A percentile compares a stretch with the other conserved stretches of the same genome.
Conservation (phyloP, 2,113 vertebrate species). For the Chrysemys picta region DNA sequence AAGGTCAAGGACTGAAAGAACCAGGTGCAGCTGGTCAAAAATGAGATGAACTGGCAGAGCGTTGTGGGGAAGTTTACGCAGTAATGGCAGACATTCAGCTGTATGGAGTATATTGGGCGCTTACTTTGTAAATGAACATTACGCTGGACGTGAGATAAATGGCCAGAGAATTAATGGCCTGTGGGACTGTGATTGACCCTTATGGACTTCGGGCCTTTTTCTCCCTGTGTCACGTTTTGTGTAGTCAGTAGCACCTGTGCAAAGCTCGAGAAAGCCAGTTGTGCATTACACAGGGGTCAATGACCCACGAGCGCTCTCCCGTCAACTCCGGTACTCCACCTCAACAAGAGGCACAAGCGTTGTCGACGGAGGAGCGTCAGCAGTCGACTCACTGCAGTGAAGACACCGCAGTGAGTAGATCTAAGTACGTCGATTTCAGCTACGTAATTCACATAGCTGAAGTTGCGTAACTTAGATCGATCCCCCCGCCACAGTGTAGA, state of each 20-base stretch:
- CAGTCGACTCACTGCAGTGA: no score
- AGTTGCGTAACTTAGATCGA: no score
- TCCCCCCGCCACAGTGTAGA: no score
- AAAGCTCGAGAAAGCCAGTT: conserved; percentile 50
- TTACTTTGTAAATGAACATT: rapidly evolving
- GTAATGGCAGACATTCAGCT: not conserved
- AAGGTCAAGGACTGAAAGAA: not conserved
- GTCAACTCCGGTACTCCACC: no score
- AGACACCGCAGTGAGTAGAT: no score
- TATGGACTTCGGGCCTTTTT: conserved; percentile 25
- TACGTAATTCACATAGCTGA: no score
- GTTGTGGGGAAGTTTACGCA: not conserved
- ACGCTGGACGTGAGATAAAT: not conserved
- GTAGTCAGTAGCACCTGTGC: conserved; percentile 34
- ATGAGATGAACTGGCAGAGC: not conserved
- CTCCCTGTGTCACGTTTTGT: not conserved
- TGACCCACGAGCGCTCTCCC: not conserved
- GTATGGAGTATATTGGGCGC: rapidly evolving
- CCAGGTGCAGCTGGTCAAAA: not conserved
- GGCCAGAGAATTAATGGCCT: not conserved
- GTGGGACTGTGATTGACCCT: conserved; percentile 6
- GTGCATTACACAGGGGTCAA: conserved; percentile 35
- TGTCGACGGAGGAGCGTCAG: no score
- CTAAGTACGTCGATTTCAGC: no score
- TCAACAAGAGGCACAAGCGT: no score